phyloP scores from a whole-genome alignment of 2,797 vertebrate genomes.

The Lacerta agilis region DNA sequence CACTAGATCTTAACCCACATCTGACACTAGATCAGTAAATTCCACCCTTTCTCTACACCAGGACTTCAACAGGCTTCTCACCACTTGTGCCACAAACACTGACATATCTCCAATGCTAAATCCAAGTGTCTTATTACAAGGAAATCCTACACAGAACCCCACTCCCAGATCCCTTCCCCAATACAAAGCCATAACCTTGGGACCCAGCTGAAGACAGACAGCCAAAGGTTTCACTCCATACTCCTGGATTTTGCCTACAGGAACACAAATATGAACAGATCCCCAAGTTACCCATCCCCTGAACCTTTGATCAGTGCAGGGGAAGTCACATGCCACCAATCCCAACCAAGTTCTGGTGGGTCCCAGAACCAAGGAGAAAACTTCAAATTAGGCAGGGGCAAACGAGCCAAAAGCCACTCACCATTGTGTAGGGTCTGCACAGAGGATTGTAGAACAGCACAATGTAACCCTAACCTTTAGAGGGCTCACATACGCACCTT shows the following conservation, averaged over 20 bases:
- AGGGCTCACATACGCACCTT: constrained; percentile 14
- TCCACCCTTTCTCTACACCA: neutral
- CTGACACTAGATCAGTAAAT: neutral
- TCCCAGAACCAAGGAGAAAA: neutral
- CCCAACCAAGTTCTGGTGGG: neutral
- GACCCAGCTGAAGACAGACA: neutral
- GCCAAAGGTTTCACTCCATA: neutral
- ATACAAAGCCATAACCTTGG: too few relatives aligned
- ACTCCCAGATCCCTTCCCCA: neutral
- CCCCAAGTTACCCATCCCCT: neutral
- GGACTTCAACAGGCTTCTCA: neutral
- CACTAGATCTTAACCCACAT: neutral
- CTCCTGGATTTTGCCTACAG: neutral
- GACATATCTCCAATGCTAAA: neutral
- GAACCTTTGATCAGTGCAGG: neutral
- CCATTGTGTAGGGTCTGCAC: constrained; percentile 40
- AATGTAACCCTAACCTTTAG: neutral
- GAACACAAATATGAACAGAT: neutral
- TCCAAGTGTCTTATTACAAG: neutral
- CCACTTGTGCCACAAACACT: neutral
- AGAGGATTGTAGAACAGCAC: constrained; percentile 6
- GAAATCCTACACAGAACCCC: neutral
- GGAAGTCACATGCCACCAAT: neutral
- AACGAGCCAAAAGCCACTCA: constrained; percentile 22
- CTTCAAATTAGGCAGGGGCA: neutral